Base-by-base conservation (phyloP, 2,113 vertebrate genomes). In the Anguilla japonica region DNA sequence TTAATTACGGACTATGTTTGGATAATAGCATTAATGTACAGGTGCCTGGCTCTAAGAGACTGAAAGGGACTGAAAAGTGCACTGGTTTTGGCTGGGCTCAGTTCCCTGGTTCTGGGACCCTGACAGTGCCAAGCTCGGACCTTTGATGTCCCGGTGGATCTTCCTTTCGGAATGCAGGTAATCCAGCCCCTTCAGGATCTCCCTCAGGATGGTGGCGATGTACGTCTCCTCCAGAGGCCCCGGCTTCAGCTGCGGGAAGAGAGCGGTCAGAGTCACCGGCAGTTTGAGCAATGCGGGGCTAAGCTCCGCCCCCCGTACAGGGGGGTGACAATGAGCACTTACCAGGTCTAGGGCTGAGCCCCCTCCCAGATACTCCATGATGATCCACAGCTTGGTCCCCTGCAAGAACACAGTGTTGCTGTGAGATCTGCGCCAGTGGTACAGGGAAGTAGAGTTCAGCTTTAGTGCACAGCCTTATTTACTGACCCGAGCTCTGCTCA, bases 71-170 rank as follows among this genome's bases (percentile, higher is more conserved):
- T 16, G 2, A 34, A 40, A 9, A 4, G 13, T 79, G 29, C 26
- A 13, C 11, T 60, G 41, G 11, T 13, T 79, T 5, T 34, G n/a
- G 16, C 71, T 78, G n/a, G 11, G 14, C 40, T 60, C 0, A 5
- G 26, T 22, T 46, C 18, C 46, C n/a, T 13, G 46, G n/a, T 8
- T n/a, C 57, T 3, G 57, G 83, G 39, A 11, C 15, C 9, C n/a
- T n/a, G 67, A 15, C 34, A 26, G 5, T 1, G 26, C n/a, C 26
- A 79, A n/a, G 41, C 43, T 7, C 53, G 90, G 89, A 99, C 98
- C 98, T 98, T 99, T 99, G 91, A 99, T 99, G 85, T 99, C 98
- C 88, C 98, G 95, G 94, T 99, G 98, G 91, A 99, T 99, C 95
- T 99, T 99, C 92, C 98, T 97, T 88, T 99, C 98, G 0, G 96